Percentiles rank a stretch among this genome's conserved stretches.
phyloP scores from a whole-genome alignment of 92 coral and sea anemone species.

The Palythoa heliodiscus region DNA sequence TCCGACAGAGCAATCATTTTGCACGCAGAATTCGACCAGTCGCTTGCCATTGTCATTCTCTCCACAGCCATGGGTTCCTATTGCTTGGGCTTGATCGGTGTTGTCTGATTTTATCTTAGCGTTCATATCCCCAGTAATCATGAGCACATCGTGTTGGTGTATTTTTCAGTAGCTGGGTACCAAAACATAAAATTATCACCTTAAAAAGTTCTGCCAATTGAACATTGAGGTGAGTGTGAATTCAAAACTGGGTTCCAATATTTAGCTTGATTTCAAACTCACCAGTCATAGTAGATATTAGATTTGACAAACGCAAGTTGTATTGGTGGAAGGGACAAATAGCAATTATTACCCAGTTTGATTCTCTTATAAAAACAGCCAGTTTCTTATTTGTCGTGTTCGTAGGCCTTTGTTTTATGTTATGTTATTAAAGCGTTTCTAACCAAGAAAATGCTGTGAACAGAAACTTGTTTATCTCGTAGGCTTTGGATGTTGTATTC shows the following conservation, averaged over 20 bases:
- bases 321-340: too few relatives aligned
- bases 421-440: neutral
- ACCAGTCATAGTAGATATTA: too few relatives aligned
- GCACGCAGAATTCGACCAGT: constrained; percentile 4
- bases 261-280: too few relatives aligned
- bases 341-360: too few relatives aligned
- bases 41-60: neutral
- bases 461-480: neutral
- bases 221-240: too few relatives aligned
- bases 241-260: too few relatives aligned
- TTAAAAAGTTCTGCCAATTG: too few relatives aligned
- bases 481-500: constrained; percentile 4
- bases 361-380: too few relatives aligned
- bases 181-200: too few relatives aligned
- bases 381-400: too few relatives aligned
- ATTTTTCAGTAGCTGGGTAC: neutral
- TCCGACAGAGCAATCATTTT: neutral
- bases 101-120: neutral
- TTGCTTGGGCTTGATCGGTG: constrained; percentile 7
- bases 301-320: too few relatives aligned
- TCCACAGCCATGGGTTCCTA: constrained; percentile 4
- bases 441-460: neutral
- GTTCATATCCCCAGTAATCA: constrained; percentile 38
- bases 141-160: constrained; percentile 44
- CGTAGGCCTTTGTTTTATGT: too few relatives aligned